Evolutionary conservation across 1,140 invertebrate genomes (phyloP), one percentile per base, ranked within the genome.

Genomic region (Anadara kagoshimensis): DNA sequence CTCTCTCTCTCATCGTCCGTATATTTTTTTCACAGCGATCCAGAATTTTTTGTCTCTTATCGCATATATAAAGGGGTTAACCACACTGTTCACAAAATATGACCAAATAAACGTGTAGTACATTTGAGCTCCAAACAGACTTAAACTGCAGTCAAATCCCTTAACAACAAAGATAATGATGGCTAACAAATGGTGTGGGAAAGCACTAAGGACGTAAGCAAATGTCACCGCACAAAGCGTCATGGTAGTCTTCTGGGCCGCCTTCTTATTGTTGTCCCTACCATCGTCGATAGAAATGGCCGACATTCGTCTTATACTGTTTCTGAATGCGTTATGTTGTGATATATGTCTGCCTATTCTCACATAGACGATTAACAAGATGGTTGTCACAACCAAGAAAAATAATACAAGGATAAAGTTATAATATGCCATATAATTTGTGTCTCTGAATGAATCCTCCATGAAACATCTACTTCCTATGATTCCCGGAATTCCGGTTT

Each of bases 381-480:
- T 62, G 1, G 65, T 36, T 0, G 76, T 72, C 11, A 76, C 69
- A 16, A 57, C 43, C 1, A 82, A 14, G 44, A 82, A 83, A n/a
- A 76, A 75, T 0, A 74, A 11, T 5, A 71, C 67, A 14, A 81
- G 58, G 4, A 75, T 53, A 0, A 47, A 47, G 41, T 77, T 73
- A 49, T 76, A 77, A 10, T 73, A 51, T 8, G 73, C 57, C 22
- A 77, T 78, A 58, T 72, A 79, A 41, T 64, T 64, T 11, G 72
- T 78, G 26, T 67, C 53, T 29, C 69, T 64, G 58, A 65, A 80
- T 16, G 63, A 41, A 20, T 80, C 76, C 1, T 75, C 72, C 14
- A 75, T 79, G n/a, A 74, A 80, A 53, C 82, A 83, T 47, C 79
- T 71, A 24, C 64, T 65, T 2, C 82, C 82, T 0, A 47, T 53